phyloP scores from a whole-genome alignment of 2,113 vertebrate genomes.

The Tetrao urogallus region DNA sequence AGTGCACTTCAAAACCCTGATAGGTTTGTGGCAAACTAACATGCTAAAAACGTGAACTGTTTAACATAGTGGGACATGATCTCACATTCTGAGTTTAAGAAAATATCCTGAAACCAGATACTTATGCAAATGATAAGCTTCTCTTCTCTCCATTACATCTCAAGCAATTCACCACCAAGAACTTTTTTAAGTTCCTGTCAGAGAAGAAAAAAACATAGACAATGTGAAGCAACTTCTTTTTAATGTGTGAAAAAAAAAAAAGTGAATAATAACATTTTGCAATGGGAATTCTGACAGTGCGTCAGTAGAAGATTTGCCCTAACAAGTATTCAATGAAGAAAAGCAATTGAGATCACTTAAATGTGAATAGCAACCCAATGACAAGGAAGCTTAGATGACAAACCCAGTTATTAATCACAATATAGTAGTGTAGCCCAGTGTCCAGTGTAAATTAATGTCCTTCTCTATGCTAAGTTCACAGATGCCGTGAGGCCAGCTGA shows the following conservation, averaged over 20 bases:
- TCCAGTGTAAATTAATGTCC: neutral
- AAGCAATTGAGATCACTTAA: conserved; percentile 9
- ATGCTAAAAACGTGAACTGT: conserved; percentile 67
- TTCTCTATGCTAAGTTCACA: neutral
- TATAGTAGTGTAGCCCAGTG: neutral
- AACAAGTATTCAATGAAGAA: neutral
- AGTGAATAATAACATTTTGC: conserved; percentile 24
- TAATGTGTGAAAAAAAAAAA: conserved; percentile 13
- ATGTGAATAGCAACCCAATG: neutral
- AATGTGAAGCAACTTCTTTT: neutral
- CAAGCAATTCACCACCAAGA: conserved; percentile 69
- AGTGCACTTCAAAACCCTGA: conserved; percentile 52
- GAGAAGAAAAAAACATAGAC: conserved; percentile 21
- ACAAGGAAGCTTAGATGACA: neutral
- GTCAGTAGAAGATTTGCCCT: neutral
- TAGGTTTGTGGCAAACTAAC: conserved; percentile 70
- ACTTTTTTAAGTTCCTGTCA: conserved; percentile 59
- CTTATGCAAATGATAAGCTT: conserved; percentile 80
- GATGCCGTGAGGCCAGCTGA: neutral
- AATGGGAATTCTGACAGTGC: conserved; percentile 23
- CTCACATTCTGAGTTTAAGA: conserved; percentile 69
- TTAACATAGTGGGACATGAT: conserved; percentile 77
- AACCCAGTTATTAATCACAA: conserved; percentile 8
- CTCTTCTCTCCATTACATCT: conserved; percentile 78
- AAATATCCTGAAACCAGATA: conserved; percentile 79